Percentiles rank a stretch among this genome's conserved stretches.
These are phyloP conservation scores for Aphelinus certus DNA, from an alignment of 1,140 invertebrate genomes.

Conservation along the genomic window DNA sequence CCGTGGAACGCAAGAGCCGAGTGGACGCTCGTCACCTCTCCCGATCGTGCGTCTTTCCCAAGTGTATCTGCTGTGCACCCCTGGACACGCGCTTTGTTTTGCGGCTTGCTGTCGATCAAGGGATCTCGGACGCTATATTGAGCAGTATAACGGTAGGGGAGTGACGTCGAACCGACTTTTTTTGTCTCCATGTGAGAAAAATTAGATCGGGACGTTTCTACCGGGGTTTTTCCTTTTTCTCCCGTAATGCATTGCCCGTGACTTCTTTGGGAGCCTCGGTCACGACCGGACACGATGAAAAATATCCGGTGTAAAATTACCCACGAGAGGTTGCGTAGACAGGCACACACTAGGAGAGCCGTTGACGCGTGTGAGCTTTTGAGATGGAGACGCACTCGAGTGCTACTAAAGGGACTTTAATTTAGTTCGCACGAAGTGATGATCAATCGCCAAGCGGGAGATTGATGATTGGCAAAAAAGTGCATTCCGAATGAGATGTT, in stretches of 20 bases:
- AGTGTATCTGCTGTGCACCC: too few species aligned
- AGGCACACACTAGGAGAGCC: too few species aligned
- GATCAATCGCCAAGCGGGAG: slow-evolving; percentile 13
- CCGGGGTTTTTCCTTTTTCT: neutral
- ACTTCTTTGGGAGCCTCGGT: neutral
- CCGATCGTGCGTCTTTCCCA: too few species aligned
- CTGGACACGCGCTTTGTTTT: too few species aligned
- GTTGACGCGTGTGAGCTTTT: too few species aligned
- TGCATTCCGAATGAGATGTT: too few species aligned
- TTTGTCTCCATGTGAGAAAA: neutral
- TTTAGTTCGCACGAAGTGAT: neutral
- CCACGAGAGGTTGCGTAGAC: neutral
- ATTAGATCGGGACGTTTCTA: neutral
- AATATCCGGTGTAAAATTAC: slow-evolving; percentile 1
- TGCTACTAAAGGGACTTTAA: slow-evolving; percentile 13
- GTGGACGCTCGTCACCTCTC: neutral
- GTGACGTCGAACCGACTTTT: neutral
- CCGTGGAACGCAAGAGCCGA: neutral
- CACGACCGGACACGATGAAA: slow-evolving; percentile 1
- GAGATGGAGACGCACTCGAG: neutral
- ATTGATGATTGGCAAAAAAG: slow-evolving; percentile 23
- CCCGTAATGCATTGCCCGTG: neutral
- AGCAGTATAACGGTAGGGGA: too few species aligned
- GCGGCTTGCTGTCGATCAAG: too few species aligned
- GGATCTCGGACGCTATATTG: too few species aligned